A percentile compares a stretch with the other conserved stretches of the same genome.
phyloP scores from a whole-genome alignment of 2,888 invertebrate species.

The Diarsia dahlii region DNA sequence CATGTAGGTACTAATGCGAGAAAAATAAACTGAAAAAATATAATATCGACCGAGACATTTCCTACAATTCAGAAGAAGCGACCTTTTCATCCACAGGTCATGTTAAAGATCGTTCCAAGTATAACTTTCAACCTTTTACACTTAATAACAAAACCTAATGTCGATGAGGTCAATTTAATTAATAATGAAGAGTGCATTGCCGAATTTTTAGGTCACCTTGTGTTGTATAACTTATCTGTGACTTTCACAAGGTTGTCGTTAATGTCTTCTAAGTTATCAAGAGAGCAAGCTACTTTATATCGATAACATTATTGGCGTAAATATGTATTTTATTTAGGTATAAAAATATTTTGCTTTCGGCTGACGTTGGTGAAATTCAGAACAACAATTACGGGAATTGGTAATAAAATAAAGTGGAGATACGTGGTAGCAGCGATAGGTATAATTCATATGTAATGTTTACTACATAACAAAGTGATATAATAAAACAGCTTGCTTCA shows the following conservation, averaged over 20 bases:
- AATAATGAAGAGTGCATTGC: constrained; percentile 58
- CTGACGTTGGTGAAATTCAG: constrained; percentile 16
- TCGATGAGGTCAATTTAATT: constrained; percentile 60
- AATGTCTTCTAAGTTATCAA: constrained; percentile 56
- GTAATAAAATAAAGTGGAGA: background rate
- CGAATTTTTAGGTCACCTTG: constrained; percentile 75
- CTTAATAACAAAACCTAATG: constrained; percentile 29
- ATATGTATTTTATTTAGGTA: constrained; percentile 4
- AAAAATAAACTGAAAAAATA: background rate
- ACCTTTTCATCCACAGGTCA: background rate
- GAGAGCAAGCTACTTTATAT: constrained; percentile 21
- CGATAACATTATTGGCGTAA: constrained; percentile 38
- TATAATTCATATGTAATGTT: background rate
- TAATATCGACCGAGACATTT: background rate
- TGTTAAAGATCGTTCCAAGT: constrained; percentile 1
- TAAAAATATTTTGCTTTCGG: constrained; percentile 24
- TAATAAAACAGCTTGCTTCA: no score
- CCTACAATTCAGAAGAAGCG: background rate
- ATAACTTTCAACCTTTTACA: constrained; percentile 32
- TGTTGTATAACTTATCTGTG: constrained; percentile 68
- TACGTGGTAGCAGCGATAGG: background rate
- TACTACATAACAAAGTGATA: background rate
- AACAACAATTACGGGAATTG: constrained; percentile 16
- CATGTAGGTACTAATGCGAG: background rate
- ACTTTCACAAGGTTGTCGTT: constrained; percentile 71